Percentiles rank a stretch among this genome's conserved stretches.
phyloP scores from a whole-genome alignment of 2,797 vertebrate species.

The Poeciliopsis infans region DNA sequence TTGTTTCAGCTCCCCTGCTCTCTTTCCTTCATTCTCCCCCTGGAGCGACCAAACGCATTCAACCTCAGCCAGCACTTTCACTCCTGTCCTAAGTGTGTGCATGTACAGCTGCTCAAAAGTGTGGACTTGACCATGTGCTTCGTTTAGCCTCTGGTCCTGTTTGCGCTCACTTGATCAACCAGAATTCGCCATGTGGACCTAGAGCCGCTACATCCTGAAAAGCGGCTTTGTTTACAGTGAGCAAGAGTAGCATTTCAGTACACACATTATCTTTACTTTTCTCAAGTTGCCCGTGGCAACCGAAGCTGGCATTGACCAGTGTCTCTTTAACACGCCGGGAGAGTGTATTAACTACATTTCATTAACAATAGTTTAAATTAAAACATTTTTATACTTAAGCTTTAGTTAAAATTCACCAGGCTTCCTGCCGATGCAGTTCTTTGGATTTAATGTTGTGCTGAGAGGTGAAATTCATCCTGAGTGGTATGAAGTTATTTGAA shows the following conservation, averaged over 20 bases:
- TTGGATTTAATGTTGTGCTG: conserved; percentile 22
- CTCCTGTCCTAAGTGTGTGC: conserved; percentile 34
- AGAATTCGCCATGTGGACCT: conserved; percentile 39
- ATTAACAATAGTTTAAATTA: conserved; percentile 36
- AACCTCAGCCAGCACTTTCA: conserved; percentile 65
- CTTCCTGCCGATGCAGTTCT: conserved; percentile 16
- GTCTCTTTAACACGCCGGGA: conserved; percentile 44
- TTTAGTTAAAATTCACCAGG: conserved; percentile 20
- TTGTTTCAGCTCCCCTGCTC: conserved; percentile 79
- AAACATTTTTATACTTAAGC: conserved; percentile 28
- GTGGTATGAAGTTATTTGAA: conserved; percentile 67
- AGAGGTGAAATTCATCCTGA: conserved; percentile 41
- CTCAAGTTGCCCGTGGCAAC: conserved; percentile 33
- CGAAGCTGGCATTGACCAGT: conserved; percentile 46
- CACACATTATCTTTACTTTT: conserved; percentile 35
- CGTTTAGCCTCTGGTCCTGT: conserved; percentile 61
- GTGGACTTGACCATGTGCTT: conserved; percentile 68
- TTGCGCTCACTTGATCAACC: conserved; percentile 54
- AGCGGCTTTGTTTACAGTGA: conserved; percentile 54
- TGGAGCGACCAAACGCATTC: conserved; percentile 73
- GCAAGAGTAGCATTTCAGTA: conserved; percentile 39
- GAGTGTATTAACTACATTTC: conserved; percentile 62
- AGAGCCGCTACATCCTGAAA: conserved; percentile 31
- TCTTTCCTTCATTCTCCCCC: conserved; percentile 71
- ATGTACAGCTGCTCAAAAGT: conserved; percentile 39